A percentile compares a stretch with the other conserved stretches of the same genome.
Conservation (phyloP, 1,140 invertebrate genomes). For the Proctacanthus coquilletti region DNA sequence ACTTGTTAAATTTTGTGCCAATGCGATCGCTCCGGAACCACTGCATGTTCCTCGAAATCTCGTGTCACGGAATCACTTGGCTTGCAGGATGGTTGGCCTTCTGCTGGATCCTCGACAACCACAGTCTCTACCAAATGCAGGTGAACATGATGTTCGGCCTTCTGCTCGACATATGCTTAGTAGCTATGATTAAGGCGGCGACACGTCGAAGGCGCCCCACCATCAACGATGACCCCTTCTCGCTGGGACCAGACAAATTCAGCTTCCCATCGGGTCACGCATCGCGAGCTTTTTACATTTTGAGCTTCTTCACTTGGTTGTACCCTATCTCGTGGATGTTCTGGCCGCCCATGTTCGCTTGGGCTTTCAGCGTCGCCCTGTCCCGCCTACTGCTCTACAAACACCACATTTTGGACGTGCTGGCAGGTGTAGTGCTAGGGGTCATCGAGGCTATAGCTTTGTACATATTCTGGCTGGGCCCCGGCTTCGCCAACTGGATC, state of each 20-base stretch:
- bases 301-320: conserved; percentile 49
- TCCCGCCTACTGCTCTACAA: conserved; percentile 56
- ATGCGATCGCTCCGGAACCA: conserved; percentile 42
- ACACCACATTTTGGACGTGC: conserved; percentile 78
- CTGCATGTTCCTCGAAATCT: conserved; percentile 55
- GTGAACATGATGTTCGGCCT: conserved; percentile 73
- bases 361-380: conserved; percentile 56
- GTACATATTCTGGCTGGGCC: conserved; percentile 47
- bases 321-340: conserved; percentile 44
- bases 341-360: conserved; percentile 47
- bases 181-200: conserved; percentile 67
- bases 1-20: conserved; percentile 36
- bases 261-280: conserved; percentile 95
- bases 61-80: conserved; percentile 84
- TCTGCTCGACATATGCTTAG: conserved; percentile 67
- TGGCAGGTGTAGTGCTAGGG: conserved; percentile 59
- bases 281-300: conserved; percentile 65
- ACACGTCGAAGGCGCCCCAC: conserved; percentile 59
- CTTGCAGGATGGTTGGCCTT: conserved; percentile 51
- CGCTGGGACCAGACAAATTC: conserved; percentile 64
- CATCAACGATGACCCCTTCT: conserved; percentile 46
- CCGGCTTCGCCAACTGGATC: conserved; percentile 32
- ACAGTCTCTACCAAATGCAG: conserved; percentile 56
- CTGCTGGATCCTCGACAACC: conserved; percentile 51
- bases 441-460: conserved; percentile 54